phyloP scores from a whole-genome alignment of 2,888 invertebrate genomes.

The Hedychridium roseum region DNA sequence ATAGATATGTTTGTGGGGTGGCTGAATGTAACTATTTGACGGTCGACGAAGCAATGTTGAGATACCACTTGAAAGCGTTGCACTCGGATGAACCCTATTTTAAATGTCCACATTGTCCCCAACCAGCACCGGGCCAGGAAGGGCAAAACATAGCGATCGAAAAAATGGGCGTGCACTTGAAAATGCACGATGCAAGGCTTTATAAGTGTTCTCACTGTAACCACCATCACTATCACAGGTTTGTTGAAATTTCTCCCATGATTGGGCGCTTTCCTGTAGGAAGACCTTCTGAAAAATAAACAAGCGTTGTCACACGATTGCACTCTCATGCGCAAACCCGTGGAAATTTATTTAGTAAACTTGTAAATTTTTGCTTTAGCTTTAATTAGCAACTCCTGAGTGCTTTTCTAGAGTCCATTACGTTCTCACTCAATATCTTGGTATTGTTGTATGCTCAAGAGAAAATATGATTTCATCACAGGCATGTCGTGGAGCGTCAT shows the following conservation, averaged over 20 bases:
- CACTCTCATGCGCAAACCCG: too few relatives aligned
- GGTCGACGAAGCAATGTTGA: conserved; percentile 75
- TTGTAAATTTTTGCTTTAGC: not conserved
- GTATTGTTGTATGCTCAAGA: conserved; percentile 36
- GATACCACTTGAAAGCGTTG: conserved; percentile 76
- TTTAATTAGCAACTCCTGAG: not conserved
- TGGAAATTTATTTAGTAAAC: too few relatives aligned
- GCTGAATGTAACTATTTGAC: conserved; percentile 76
- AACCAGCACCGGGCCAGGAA: conserved; percentile 66
- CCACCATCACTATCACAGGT: conserved; percentile 71
- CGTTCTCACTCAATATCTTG: too few relatives aligned
- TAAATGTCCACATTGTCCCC: conserved; percentile 78
- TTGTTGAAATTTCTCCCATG: conserved; percentile 38
- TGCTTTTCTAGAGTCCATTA: not conserved
- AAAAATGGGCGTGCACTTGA: conserved; percentile 76
- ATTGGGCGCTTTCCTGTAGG: too few relatives aligned
- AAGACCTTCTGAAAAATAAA: too few relatives aligned
- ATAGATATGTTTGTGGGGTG: conserved; percentile 78
- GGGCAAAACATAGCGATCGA: conserved; percentile 66
- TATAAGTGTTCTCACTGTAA: conserved; percentile 78
- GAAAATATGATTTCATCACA: conserved; percentile 38
- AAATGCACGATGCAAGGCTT: conserved; percentile 77
- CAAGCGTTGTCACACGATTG: too few relatives aligned
- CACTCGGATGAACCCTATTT: conserved; percentile 71
- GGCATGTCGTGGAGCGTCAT: conserved; percentile 74